A percentile compares a stretch with the other conserved stretches of the same genome.
These are phyloP conservation scores for Apostichopus parvimensis DNA, from an alignment of 35 echinoderm and acorn worm genomes.

Conservation along the genomic window DNA sequence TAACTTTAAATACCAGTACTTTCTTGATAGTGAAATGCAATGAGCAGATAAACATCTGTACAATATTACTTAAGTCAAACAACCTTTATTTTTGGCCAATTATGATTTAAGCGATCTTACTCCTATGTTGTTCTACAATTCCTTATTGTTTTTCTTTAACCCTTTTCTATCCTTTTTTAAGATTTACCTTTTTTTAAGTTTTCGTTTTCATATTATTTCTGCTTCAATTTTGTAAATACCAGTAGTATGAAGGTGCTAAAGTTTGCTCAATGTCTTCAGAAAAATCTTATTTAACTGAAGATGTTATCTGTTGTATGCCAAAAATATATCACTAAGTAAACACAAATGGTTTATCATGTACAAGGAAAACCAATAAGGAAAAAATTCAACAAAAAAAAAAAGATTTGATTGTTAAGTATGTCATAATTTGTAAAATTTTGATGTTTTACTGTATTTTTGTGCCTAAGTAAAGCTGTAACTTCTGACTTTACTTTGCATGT, in stretches of 20 bases:
- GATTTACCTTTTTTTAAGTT: background rate
- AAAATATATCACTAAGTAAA: slow-evolving; percentile 3
- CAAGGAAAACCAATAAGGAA: background rate
- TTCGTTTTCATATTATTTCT: background rate
- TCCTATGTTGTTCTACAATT: background rate
- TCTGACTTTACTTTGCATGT: slow-evolving; percentile 39
- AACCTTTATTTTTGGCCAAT: too few relatives aligned
- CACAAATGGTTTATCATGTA: background rate
- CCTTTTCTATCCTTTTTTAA: background rate
- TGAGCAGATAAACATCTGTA: background rate
- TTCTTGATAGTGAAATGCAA: background rate
- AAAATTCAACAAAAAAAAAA: background rate
- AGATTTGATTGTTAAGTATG: background rate
- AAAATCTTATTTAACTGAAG: background rate
- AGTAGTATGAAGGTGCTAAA: slow-evolving; percentile 35
- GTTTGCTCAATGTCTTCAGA: slow-evolving; percentile 4
- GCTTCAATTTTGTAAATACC: slow-evolving; percentile 23
- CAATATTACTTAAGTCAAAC: background rate
- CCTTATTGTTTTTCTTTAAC: background rate
- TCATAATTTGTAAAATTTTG: slow-evolving; percentile 29
- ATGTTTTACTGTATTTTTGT: slow-evolving; percentile 37
- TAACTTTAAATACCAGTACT: background rate
- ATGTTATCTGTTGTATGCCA: background rate
- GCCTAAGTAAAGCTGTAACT: slow-evolving; percentile 19
- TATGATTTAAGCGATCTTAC: background rate